Percentiles rank a stretch among this genome's conserved stretches.
These are phyloP conservation scores for Drosophila setosimentum DNA, from an alignment of 2,888 invertebrate genomes.

Conservation along the genomic window DNA sequence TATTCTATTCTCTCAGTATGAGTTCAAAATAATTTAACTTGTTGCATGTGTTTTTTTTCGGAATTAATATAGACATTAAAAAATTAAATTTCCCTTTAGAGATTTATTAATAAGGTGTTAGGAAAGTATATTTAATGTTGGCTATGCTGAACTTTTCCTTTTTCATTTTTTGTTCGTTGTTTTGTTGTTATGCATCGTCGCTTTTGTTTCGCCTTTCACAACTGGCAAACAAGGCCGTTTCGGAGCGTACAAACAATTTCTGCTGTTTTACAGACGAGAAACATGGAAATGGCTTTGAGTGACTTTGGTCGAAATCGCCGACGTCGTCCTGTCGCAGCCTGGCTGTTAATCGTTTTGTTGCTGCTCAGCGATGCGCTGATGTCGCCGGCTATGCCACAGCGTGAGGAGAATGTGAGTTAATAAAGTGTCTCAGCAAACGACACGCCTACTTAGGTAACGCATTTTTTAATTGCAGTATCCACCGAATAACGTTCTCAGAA, in stretches of 20 bases:
- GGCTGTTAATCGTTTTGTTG: conserved; percentile 80
- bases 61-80: too few species aligned
- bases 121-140: conserved; percentile 4
- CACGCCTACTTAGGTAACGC: conserved; percentile 55
- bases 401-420: conserved; percentile 82
- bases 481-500: conserved; percentile 80
- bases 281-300: conserved; percentile 82
- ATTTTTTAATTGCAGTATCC: conserved; percentile 82
- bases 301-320: conserved; percentile 63
- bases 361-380: conserved; percentile 67
- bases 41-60: neutral
- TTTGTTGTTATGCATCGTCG: conserved; percentile 63
- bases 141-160: neutral
- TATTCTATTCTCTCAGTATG: neutral
- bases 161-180: conserved; percentile 26
- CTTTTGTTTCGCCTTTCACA: conserved; percentile 73
- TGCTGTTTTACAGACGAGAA: conserved; percentile 56
- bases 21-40: neutral
- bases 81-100: neutral
- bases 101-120: neutral
- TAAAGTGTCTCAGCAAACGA: conserved; percentile 56
- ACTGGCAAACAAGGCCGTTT: conserved; percentile 67
- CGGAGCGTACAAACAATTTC: conserved; percentile 48
- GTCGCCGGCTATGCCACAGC: conserved; percentile 81
- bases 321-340: conserved; percentile 61